Evolutionary conservation across 1,140 invertebrate species (phyloP).

Genomic region (Papilio polytes): DNA sequence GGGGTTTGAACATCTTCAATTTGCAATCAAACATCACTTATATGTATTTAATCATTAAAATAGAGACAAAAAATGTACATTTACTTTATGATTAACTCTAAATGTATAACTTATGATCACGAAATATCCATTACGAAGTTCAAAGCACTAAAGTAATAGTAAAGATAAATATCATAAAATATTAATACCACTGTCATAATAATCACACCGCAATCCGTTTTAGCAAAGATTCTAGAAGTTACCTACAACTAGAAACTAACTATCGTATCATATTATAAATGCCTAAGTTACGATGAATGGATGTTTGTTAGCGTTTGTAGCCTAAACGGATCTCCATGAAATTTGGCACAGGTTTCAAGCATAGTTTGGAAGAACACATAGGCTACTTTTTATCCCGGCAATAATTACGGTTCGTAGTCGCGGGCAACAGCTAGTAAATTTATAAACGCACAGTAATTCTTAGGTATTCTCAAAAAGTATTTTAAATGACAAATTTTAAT

Average conservation of each 20-base stretch:
- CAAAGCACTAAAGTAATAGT: background rate
- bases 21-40: slow-evolving; percentile 20
- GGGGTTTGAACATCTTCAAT: slow-evolving; percentile 1
- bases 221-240: background rate
- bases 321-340: no score
- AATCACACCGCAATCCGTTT: background rate
- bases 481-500: no score
- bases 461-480: no score
- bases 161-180: background rate
- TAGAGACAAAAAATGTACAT: slow-evolving; percentile 3
- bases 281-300: no score
- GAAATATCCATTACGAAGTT: background rate
- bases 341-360: no score
- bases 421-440: no score
- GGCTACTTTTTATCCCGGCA: no score
- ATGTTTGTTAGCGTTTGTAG: no score
- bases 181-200: background rate
- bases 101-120: slow-evolving; percentile 12
- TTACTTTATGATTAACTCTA: background rate
- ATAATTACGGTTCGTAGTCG: no score
- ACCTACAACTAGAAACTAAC: background rate
- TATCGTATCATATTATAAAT: no score
- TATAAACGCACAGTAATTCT: no score
- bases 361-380: no score
- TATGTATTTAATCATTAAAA: slow-evolving; percentile 5